Evolutionary conservation across 2,888 invertebrate species (phyloP), one percentile per base, ranked within the genome.

Genomic region (Steromphala cineraria): DNA sequence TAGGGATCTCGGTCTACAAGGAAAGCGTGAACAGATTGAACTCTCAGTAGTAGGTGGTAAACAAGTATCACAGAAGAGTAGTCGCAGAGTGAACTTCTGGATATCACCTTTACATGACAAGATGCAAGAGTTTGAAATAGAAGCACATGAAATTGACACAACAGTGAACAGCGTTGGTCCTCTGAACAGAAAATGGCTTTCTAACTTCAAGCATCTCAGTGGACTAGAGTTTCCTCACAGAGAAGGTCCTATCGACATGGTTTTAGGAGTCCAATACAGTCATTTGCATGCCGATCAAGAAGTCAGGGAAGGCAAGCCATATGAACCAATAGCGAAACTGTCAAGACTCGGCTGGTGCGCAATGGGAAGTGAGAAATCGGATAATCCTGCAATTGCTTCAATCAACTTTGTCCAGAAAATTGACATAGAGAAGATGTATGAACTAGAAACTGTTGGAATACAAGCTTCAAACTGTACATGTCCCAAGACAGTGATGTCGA

Each of bases 341-440:
- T 78, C 81, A 15, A 71, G 40, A n/a, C 67, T 81, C 40, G 81
- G 81, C 24, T 81, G 81, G 81, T 55, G 62, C 62, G 75, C 56
- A 7, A 81, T 81, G 46, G 81, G 78, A n/a, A 31, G 78, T 24
- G 78, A 81, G 31, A 46, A 78, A 10, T 67, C 53, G 17, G 24
- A 78, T 24, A 21, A 28, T 21, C 62, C 28, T 21, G 10, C 78
- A 7, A 10, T 46, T 46, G 46, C 46, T 46, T 46, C 46, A 10
- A 46, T 46, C 46, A 55, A 36, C 56, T 76, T 76, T 36, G 76
- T 76, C 2, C 28, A 76, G 17, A 76, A 76, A 19, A 53, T 55
- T 31, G 53, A 76, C 31, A 15, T 76, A 17, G 53, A 76, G 55
- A 76, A 76, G 55, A 31, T 53, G 17, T 76, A 76, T 55, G 56